phyloP scores from a whole-genome alignment of 2,797 vertebrate species.

The Lophotriccus pileatus region DNA sequence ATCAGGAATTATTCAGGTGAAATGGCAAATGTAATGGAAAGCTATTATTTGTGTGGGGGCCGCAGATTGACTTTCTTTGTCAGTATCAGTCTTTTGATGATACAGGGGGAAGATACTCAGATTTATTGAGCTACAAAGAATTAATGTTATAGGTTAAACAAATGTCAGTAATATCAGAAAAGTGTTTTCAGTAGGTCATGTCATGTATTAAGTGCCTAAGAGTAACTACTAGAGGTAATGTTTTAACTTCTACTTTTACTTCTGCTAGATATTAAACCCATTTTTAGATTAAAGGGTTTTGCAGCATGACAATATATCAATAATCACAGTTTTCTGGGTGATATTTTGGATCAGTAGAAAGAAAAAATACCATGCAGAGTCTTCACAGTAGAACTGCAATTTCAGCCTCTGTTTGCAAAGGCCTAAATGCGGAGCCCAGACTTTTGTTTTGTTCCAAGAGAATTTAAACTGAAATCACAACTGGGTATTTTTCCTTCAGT shows the following conservation, averaged over 20 bases:
- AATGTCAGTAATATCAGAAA: constrained; percentile 68
- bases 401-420: background rate
- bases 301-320: background rate
- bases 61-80: constrained; percentile 72
- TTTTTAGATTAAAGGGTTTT: background rate
- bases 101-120: constrained; percentile 60
- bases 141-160: constrained; percentile 70
- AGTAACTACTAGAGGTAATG: background rate
- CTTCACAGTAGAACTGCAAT: background rate
- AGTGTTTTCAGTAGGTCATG: constrained; percentile 55
- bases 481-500: background rate
- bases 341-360: background rate
- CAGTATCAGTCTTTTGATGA: constrained; percentile 53
- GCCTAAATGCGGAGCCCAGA: background rate
- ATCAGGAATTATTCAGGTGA: constrained; percentile 82
- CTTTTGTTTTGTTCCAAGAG: background rate
- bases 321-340: background rate
- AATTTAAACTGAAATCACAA: background rate
- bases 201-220: constrained; percentile 10
- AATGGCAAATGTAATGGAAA: constrained; percentile 79
- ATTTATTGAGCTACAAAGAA: constrained; percentile 70
- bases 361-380: background rate
- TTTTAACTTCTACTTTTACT: constrained; percentile 8
- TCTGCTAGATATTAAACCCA: background rate
- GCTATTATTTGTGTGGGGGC: constrained; percentile 75